phyloP scores from a whole-genome alignment of 1,140 invertebrate genomes.

The Streblospio benedicti region DNA sequence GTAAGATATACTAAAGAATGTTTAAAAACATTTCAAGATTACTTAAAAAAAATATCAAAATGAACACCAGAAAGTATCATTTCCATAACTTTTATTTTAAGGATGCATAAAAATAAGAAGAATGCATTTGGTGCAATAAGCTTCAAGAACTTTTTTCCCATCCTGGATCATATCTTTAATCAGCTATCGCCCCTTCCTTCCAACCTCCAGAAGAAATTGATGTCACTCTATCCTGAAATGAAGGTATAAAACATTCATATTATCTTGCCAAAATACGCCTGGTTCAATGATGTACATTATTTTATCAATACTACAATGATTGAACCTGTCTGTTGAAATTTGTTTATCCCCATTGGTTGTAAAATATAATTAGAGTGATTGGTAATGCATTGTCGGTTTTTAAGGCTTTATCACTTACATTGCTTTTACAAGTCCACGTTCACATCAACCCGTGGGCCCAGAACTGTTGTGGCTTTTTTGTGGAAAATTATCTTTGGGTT shows the following conservation, averaged over 20 bases:
- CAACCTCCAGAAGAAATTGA: constrained; percentile 33
- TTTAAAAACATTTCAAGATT: neutral
- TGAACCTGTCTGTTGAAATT: too few species aligned
- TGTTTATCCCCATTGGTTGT: too few species aligned
- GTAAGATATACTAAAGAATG: constrained; percentile 20
- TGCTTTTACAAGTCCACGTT: too few species aligned
- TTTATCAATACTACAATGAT: too few species aligned
- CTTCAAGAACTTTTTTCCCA: constrained; percentile 34
- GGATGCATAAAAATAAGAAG: constrained; percentile 24
- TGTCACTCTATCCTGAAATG: constrained; percentile 38
- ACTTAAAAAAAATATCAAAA: neutral
- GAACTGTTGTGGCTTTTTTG: neutral
- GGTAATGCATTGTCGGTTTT: too few species aligned
- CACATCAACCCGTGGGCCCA: too few species aligned
- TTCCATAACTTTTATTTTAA: constrained; percentile 14
- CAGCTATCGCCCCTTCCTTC: constrained; percentile 25
- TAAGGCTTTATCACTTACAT: too few species aligned
- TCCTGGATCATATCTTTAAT: constrained; percentile 39
- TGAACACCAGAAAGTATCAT: neutral
- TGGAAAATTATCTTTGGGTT: neutral
- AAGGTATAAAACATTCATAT: constrained; percentile 30
- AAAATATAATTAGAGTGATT: too few species aligned
- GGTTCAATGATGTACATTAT: too few species aligned
- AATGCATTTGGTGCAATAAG: constrained; percentile 27
- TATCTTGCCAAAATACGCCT: neutral